Conservation (phyloP, 2,113 vertebrate genomes). For the Etheostoma cragini region DNA sequence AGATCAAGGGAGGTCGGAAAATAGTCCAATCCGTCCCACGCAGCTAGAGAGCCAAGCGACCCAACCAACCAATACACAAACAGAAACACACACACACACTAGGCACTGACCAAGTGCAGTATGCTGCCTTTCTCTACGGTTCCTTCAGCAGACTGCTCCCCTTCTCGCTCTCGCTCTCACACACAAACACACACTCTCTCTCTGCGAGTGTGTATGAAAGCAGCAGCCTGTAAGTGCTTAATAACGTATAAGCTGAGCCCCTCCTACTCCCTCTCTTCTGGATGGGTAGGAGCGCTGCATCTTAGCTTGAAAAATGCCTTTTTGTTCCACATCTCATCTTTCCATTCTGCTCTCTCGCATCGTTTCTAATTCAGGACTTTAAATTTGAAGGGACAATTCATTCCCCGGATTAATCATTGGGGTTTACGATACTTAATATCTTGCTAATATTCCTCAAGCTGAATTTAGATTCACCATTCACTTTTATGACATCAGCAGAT, state of each 20-base stretch:
- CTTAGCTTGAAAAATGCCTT: constrained; percentile 43
- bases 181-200: constrained; percentile 29
- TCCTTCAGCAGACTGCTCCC: constrained; percentile 50
- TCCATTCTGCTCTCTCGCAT: constrained; percentile 26
- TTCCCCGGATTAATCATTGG: constrained; percentile 17
- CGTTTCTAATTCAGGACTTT: constrained; percentile 4
- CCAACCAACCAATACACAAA: constrained; percentile 16
- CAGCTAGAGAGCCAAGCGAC: constrained; percentile 41
- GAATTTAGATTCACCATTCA: not conserved
- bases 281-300: constrained; percentile 66
- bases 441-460: constrained; percentile 11
- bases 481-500: not conserved
- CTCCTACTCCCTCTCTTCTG: constrained; percentile 66
- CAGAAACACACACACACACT: constrained; percentile 30
- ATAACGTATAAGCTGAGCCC: constrained; percentile 69
- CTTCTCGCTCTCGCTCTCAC: constrained; percentile 15
- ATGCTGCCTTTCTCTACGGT: constrained; percentile 42
- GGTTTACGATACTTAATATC: not conserved
- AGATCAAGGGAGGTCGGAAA: constrained; percentile 15
- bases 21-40: constrained; percentile 70
- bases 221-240: constrained; percentile 66
- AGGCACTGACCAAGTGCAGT: constrained; percentile 34
- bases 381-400: constrained; percentile 25
- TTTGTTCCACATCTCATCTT: constrained; percentile 39
- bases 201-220: constrained; percentile 52